Evolutionary conservation across 1,140 invertebrate species (phyloP).

Genomic region (Geopemphigus sp.): DNA sequence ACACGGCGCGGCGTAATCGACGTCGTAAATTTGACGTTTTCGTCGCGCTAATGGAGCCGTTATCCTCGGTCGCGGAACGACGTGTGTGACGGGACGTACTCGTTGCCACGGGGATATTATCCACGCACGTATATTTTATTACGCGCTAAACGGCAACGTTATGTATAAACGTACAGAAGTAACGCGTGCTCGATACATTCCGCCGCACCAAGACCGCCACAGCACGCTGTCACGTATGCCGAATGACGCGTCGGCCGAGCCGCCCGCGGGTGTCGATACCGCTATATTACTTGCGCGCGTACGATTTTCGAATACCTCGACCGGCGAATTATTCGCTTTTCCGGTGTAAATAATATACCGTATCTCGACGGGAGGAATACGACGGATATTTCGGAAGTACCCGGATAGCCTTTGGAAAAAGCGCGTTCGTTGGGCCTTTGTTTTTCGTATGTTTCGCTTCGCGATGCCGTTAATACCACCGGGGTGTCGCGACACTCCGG

Average conservation of each 20-base stretch:
- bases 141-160: background rate
- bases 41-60: constrained; percentile 10
- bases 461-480: too few species aligned
- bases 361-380: too few species aligned
- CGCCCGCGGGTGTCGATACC: background rate
- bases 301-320: background rate
- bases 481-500: too few species aligned
- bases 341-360: too few species aligned
- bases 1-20: background rate
- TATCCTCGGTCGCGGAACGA: background rate
- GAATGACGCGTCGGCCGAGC: too few species aligned
- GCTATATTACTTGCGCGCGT: background rate
- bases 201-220: too few species aligned
- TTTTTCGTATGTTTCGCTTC: too few species aligned
- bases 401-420: too few species aligned
- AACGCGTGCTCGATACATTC: background rate
- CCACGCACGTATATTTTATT: background rate
- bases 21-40: background rate
- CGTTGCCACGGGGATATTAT: background rate
- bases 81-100: background rate
- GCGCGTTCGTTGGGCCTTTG: too few species aligned
- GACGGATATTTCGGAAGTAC: too few species aligned
- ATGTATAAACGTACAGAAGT: too few species aligned
- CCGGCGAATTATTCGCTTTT: background rate
- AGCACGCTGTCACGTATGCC: too few species aligned